These are phyloP conservation scores for Epicampocera succincta DNA, from an alignment of 2,888 invertebrate species.

Conservation along the genomic window DNA sequence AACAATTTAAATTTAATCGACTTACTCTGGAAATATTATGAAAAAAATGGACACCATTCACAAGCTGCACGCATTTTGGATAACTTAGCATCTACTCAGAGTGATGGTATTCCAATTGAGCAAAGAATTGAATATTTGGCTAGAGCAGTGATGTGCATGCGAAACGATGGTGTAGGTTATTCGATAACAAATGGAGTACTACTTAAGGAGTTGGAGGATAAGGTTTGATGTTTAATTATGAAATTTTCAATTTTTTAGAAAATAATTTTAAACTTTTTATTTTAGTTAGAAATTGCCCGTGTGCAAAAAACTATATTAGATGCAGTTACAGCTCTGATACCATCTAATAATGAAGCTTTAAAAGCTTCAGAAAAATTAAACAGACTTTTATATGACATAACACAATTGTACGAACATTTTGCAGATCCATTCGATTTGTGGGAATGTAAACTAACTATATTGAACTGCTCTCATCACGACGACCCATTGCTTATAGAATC, in stretches of 20 bases:
- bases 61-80: conserved; percentile 95
- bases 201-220: conserved; percentile 94
- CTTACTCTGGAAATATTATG: conserved; percentile 97
- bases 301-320: conserved; percentile 89
- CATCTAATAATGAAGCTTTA: conserved; percentile 83
- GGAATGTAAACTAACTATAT: conserved; percentile 96
- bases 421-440: conserved; percentile 94
- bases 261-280: not conserved
- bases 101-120: conserved; percentile 87
- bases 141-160: conserved; percentile 96
- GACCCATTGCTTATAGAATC: conserved; percentile 93
- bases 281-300: conserved; percentile 89
- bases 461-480: conserved; percentile 96
- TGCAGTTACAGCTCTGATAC: conserved; percentile 83
- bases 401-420: conserved; percentile 95
- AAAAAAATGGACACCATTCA: conserved; percentile 94
- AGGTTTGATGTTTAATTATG: conserved; percentile 80
- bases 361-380: conserved; percentile 89
- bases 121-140: conserved; percentile 95
- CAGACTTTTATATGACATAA: conserved; percentile 91
- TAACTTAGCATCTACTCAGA: conserved; percentile 87
- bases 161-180: conserved; percentile 90
- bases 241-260: not conserved
- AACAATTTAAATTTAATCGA: conserved; percentile 87
- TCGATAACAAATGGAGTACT: conserved; percentile 89